Evolutionary conservation across 2,113 vertebrate species (phyloP), one percentile per base, ranked within the genome.

Genomic region (Isichthys henryi): DNA sequence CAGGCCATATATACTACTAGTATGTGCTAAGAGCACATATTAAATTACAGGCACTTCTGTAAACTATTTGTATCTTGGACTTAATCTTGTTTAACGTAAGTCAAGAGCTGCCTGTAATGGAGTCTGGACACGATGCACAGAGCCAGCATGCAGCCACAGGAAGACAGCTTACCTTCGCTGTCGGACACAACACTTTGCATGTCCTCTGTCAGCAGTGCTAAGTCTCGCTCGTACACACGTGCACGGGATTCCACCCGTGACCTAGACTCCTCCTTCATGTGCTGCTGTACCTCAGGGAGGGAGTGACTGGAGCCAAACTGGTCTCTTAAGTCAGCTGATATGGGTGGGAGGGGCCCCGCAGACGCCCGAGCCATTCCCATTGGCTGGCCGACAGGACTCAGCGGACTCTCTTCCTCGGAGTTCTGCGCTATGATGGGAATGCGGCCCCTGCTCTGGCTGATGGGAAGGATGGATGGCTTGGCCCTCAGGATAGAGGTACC

Each of bases 321-420:
- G 94, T 99, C 98, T 92, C 98, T 96, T 27, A 97, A 98, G 92
- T 99, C 98, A 90, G 98, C 98, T 13, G 98, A 98, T 94, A 99
- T 99, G 88, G 98, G 98, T 2, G 98, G 98, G 87, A 99, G 95
- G 74, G 98, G 98, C 90, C 98, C 98, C 13, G 98, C 98, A 8
- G 98, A 97, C 4, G 98, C 98, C 92, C 98, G 96, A 27, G 98
- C 98, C 98, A 99, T 99, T 89, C 98, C 98, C 98, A 99, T 99
- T 83, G 98, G 98, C 89, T 99, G 98, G 10, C 98, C 98, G 87
- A 99, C 98, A 0, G 98, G 98, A 94, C 98, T 99, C 88, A 99
- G 92, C 3, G 98, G 98, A 93, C 98, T 99, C 92, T 99, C 98
- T 91, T 99, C 98, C 93, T 99, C 98, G 2, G 98, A 99, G 93